Evolutionary conservation across 2,797 vertebrate species (phyloP).

Genomic region (Gadopsis bispinosus): DNA sequence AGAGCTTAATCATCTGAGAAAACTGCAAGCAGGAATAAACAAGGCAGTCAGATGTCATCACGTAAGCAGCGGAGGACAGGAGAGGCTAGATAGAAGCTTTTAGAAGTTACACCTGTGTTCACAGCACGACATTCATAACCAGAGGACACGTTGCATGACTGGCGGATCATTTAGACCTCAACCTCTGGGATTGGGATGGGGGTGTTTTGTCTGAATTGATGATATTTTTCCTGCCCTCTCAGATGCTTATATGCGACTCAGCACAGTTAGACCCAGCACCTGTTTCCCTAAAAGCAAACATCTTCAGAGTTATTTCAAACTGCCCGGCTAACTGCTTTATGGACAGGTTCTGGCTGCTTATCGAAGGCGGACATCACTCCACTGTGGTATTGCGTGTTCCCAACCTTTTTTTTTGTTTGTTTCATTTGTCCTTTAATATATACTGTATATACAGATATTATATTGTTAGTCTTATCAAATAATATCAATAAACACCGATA

Average conservation of each 20-base stretch:
- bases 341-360: no score
- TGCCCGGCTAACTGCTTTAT: no score
- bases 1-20: constrained; percentile 98
- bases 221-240: constrained; percentile 24
- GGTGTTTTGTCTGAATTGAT: not conserved
- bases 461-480: no score
- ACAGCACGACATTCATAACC: not conserved
- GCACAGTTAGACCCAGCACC: constrained; percentile 10
- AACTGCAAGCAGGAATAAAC: constrained; percentile 86
- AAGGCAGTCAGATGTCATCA: constrained; percentile 9
- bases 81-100: not conserved
- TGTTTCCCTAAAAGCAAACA: not conserved
- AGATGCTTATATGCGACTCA: constrained; percentile 24
- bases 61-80: not conserved
- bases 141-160: not conserved
- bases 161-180: not conserved
- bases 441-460: no score
- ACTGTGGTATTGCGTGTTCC: no score
- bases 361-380: no score
- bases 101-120: constrained; percentile 9
- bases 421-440: not conserved
- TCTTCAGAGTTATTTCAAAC: not conserved
- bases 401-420: no score
- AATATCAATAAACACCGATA: no score
- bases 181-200: not conserved